Conservation (phyloP, 2,797 vertebrate species). For the Hipposideros larvatus region DNA sequence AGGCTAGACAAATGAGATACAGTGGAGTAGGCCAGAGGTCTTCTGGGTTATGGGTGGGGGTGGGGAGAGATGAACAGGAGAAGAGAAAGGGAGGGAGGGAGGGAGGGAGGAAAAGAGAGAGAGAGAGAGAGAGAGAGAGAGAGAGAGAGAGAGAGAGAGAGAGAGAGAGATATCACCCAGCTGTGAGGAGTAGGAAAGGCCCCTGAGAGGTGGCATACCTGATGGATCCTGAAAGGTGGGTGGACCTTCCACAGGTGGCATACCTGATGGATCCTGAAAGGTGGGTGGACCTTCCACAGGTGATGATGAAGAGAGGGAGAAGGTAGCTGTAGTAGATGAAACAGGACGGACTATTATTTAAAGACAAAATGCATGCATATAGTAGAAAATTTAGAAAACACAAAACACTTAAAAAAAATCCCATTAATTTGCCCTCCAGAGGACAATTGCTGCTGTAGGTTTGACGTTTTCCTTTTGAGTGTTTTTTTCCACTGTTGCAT, state of each 20-base stretch:
- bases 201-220: neutral
- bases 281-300: neutral
- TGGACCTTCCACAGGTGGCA: neutral
- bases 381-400: neutral
- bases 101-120: neutral
- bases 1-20: neutral
- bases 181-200: neutral
- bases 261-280: neutral
- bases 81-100: neutral
- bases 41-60: rapidly evolving
- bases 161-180: neutral
- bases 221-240: neutral
- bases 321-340: neutral
- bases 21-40: neutral
- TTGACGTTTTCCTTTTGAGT: neutral
- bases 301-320: neutral
- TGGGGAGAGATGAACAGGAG: neutral
- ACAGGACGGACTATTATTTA: neutral
- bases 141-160: neutral
- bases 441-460: neutral
- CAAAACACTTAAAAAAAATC: neutral
- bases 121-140: no score
- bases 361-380: neutral
- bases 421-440: neutral
- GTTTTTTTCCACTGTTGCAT: neutral